Conservation (phyloP, 2,888 invertebrate species). For the Podotricha telesiphe region DNA sequence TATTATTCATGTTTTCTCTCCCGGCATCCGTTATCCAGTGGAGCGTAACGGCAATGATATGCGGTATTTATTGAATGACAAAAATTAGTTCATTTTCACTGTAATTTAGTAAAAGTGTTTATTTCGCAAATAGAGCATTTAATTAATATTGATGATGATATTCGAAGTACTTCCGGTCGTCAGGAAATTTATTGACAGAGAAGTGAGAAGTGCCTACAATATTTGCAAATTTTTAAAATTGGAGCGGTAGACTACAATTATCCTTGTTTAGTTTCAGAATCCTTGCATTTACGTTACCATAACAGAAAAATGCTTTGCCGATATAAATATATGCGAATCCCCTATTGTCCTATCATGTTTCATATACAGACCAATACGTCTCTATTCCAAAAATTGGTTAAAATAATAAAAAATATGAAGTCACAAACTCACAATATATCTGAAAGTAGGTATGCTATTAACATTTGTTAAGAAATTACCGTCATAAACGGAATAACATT, state of each 20-base stretch:
- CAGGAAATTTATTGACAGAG: not conserved
- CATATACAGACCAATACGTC: not conserved
- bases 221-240: too few relatives aligned
- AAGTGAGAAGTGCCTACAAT: not conserved
- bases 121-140: not conserved
- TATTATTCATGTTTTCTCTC: slow-evolving; percentile 61
- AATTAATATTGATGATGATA: not conserved
- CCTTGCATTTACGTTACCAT: not conserved
- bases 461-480: slow-evolving; percentile 6
- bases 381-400: not conserved
- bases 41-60: slow-evolving; percentile 44
- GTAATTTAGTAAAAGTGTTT: not conserved
- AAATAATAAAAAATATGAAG: not conserved
- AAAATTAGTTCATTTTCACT: slow-evolving; percentile 28
- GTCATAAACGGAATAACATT: slow-evolving; percentile 10
- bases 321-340: too few relatives aligned
- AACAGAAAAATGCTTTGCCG: not conserved
- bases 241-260: too few relatives aligned
- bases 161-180: not conserved
- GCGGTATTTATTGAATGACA: slow-evolving; percentile 30
- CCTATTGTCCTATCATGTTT: not conserved
- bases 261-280: not conserved
- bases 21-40: slow-evolving; percentile 56
- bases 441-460: not conserved
- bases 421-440: not conserved